Base-by-base conservation (phyloP, 2,113 vertebrate genomes). In the Passer domesticus region DNA sequence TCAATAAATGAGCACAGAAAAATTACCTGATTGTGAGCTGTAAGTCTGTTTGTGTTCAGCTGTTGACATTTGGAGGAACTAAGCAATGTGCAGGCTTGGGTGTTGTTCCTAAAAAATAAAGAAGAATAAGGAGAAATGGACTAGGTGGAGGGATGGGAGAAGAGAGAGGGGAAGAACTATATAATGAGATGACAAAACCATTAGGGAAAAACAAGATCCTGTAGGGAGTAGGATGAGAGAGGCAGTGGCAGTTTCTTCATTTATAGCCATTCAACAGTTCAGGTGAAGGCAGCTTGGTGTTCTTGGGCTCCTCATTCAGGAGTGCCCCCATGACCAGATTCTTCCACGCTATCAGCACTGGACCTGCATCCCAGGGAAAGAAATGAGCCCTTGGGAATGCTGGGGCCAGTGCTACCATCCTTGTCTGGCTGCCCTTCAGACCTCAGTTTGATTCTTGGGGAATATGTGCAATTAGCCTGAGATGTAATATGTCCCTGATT, bases 271-370 rank as follows among this genome's bases (percentile, higher is more conserved):
- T 58, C 22, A 47, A 10, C 16, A 67, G 35, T 55, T 83, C n/a
- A 66, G 28, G 18, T 0, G 1, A 18, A 14, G 19, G 12, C 56
- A 84, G 30, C 12, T 5, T 43, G 30, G 28, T 22, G 2, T 43
- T 50, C 31, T 53, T 55, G 16, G 9, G 23, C 50, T 67, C 16
- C 39, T 81, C 17, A 4, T 43, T 83, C n/a, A 70, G 33, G 50
- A 43, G 17, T 53, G 20, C 3, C 31, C 14, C 9, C 28, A 5
- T 0, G 1, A 58, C 15, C 22, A 33, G 22, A 21, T 41, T 53
- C 44, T 44, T 83, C 22, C 17, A 15, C 0, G 0, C 23, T 67
- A 4, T 50, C 63, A 35, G 47, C 75, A 30, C 49, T 43, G 79
- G 28, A 79, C 23, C 23, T 74, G 55, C 33, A 49, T 5, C 12